These are phyloP conservation scores for Pogona vitticeps DNA, from an alignment of 2,113 vertebrate genomes.

Conservation along the genomic window DNA sequence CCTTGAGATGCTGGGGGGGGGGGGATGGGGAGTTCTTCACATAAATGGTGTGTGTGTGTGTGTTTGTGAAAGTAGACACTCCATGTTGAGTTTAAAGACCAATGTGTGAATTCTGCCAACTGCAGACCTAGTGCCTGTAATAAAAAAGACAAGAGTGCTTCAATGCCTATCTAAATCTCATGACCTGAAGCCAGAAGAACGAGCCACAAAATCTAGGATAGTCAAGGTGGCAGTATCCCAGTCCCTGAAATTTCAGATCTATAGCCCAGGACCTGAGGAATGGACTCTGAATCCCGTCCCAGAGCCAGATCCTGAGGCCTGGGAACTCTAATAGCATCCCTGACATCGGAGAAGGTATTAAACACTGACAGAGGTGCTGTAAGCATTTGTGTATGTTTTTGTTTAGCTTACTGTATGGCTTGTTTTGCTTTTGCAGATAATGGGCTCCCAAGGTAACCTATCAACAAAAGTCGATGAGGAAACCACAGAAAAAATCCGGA, in stretches of 20 bases:
- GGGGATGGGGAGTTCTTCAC: no score
- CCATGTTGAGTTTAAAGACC: no score
- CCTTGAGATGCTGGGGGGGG: no score
- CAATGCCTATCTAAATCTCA: no score
- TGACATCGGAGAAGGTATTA: background rate
- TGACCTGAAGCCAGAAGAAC: no score
- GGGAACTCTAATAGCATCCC: background rate
- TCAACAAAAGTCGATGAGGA: conserved; percentile 76
- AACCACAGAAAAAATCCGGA: conserved; percentile 66
- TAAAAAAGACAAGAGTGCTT: no score
- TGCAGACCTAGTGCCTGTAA: no score
- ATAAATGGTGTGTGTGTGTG: no score
- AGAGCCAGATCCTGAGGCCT: background rate
- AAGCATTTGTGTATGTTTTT: background rate
- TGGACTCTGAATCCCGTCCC: background rate
- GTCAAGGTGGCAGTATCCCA: no score
- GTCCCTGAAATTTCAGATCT: background rate
- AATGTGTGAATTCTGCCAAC: no score
- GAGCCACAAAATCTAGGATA: no score
- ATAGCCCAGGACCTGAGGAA: background rate
- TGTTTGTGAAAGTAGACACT: no score
- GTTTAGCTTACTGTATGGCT: conserved; percentile 8
- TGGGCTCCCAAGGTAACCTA: conserved; percentile 80
- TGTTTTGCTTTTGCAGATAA: conserved; percentile 68
- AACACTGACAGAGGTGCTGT: background rate